phyloP scores from a whole-genome alignment of 2,113 vertebrate species.

The Suncus etruscus region DNA sequence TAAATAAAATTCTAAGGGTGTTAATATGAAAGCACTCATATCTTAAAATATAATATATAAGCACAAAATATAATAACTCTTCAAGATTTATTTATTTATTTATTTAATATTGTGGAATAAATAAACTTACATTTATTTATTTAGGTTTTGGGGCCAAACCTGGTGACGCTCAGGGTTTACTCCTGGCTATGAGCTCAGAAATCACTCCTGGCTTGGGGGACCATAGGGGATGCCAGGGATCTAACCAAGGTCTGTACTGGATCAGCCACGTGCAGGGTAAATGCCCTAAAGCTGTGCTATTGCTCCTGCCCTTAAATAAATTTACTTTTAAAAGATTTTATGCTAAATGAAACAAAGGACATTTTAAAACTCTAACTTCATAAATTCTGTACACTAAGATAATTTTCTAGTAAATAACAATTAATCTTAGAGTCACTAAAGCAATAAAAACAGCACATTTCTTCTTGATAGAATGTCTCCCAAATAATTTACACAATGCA shows the following conservation, averaged over 20 bases:
- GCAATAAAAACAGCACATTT: slow-evolving; percentile 11
- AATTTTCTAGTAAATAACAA: slow-evolving; percentile 52
- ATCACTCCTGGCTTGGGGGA: too few relatives aligned
- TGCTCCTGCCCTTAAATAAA: not conserved
- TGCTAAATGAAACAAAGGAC: slow-evolving; percentile 50
- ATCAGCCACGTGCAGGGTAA: too few relatives aligned
- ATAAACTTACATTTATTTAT: too few relatives aligned
- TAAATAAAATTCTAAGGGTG: not conserved
- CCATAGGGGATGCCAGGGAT: too few relatives aligned
- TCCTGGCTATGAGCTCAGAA: too few relatives aligned
- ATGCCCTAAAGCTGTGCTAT: too few relatives aligned
- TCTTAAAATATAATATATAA: not conserved
- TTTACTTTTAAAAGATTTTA: slow-evolving; percentile 37
- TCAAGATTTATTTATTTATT: slow-evolving; percentile 14
- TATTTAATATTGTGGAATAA: slow-evolving; percentile 22
- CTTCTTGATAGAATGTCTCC: slow-evolving; percentile 19
- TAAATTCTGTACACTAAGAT: slow-evolving; percentile 10
- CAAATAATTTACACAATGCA: slow-evolving; percentile 1
- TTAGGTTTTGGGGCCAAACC: too few relatives aligned
- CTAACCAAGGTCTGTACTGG: too few relatives aligned
- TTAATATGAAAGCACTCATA: not conserved
- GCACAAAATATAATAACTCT: not conserved
- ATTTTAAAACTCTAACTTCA: slow-evolving; percentile 24
- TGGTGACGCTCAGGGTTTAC: too few relatives aligned
- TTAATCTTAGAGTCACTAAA: slow-evolving; percentile 57